Base-by-base conservation (phyloP, 2,113 vertebrate species). In the Hippocampus guttulatus region DNA sequence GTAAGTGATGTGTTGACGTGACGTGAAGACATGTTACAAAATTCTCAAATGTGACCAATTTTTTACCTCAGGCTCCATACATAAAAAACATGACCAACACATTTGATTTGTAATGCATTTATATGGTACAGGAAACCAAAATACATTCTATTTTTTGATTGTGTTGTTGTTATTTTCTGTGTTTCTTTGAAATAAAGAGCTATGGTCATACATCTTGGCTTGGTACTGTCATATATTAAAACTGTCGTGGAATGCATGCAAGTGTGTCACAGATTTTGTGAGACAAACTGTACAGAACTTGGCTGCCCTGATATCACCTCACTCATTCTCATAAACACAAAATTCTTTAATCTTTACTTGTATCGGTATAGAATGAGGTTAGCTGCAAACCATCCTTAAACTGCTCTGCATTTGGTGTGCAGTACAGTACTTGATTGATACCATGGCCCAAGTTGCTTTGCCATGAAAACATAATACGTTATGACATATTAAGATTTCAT, bases 131-230 rank as follows among this genome's bases (percentile, higher is more conserved):
- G 21, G 54, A 25, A 57, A 57, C n/a, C 23, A 38, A 64, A 41
- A 41, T 43, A 64, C 8, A 64, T 1, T 41, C n/a, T 14, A 11
- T 64, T 65, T 71, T 27, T 6, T 63, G n/a, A 47, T 47, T 77
- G 69, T 64, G 52, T 54, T 54, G 20, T 54, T n/a, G 55, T 33
- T 70, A 47, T 75, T 73, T 80, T 49, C 62, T 74, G 30, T 4
- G 61, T 69, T 68, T 61, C 49, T 69, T 78, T 76, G 49, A 5
- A 86, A 81, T 81, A 86, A 82, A 84, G 69, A 23, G 9, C 1
- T 68, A 67, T 78, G 23, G 57, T 82, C 4, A 49, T 60, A 51
- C 20, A 14, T 51, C 54, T 70, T 27, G 45, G 58, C n/a, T 47
- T 68, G 2, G 10, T 73, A 16, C 16, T 58, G 20, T 70, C 65